phyloP scores from a whole-genome alignment of 2,113 vertebrate genomes.

The zebrafish (Danio rerio) region DNA sequence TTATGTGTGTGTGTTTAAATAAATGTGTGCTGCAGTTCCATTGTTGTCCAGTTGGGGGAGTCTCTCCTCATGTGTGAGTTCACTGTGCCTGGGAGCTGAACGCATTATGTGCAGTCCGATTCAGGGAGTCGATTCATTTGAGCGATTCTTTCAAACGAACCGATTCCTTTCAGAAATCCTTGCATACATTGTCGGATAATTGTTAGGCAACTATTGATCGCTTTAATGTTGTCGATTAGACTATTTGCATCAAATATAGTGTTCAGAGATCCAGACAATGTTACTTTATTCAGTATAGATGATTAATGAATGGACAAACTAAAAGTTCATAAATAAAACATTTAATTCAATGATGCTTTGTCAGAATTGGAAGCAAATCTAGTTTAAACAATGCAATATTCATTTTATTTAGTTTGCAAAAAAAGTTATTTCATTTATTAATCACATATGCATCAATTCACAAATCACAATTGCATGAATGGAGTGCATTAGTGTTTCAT shows the following conservation, averaged over 20 bases:
- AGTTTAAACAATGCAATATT: too few species aligned
- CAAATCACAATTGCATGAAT: too few species aligned
- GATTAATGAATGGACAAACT: neutral
- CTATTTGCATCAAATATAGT: neutral
- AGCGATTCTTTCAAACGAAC: neutral
- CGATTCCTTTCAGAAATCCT: neutral
- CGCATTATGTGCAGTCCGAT: neutral
- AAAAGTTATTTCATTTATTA: too few species aligned
- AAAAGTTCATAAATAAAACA: too few species aligned
- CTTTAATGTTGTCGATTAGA: neutral
- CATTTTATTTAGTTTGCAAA: too few species aligned
- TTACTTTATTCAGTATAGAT: too few species aligned
- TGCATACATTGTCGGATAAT: neutral
- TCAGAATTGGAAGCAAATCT: too few species aligned
- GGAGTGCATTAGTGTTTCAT: too few species aligned
- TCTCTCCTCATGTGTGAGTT: constrained; percentile 69
- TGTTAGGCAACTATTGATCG: neutral
- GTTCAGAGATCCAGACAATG: neutral
- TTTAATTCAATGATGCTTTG: too few species aligned
- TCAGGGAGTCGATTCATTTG: neutral
- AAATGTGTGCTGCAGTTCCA: constrained; percentile 61
- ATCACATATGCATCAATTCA: too few species aligned
- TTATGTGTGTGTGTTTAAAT: neutral
- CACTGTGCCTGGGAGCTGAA: neutral
- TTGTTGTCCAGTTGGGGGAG: constrained; percentile 76